Evolutionary conservation across 2,888 invertebrate species (phyloP).

Genomic region (Epinotia ramella): DNA sequence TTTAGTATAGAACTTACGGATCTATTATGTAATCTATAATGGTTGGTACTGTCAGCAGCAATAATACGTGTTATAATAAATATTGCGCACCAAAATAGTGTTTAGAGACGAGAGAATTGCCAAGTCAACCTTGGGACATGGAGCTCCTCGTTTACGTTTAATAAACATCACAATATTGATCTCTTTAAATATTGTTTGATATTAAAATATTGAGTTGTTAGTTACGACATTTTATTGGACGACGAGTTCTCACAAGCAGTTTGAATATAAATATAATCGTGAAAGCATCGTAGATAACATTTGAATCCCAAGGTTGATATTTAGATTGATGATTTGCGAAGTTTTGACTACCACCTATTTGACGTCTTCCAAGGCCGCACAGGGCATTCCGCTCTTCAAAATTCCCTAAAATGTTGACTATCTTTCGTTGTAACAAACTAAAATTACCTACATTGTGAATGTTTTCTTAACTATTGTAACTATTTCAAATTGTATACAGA

Average conservation of each 20-base stretch:
- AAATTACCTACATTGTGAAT: background rate
- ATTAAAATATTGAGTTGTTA: background rate
- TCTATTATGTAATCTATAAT: slow-evolving; percentile 12
- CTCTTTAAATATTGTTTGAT: slow-evolving; percentile 7
- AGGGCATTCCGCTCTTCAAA: slow-evolving; percentile 46
- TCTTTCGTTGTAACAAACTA: slow-evolving; percentile 6
- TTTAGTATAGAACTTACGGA: slow-evolving; percentile 11
- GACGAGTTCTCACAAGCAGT: too few species aligned
- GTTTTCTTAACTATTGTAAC: background rate
- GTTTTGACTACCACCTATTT: slow-evolving; percentile 53
- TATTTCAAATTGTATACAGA: background rate
- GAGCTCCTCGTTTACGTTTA: background rate
- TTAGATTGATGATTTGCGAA: slow-evolving; percentile 35
- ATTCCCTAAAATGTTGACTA: slow-evolving; percentile 15
- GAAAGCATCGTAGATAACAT: too few species aligned
- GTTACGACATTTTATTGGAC: background rate
- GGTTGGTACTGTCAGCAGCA: slow-evolving; percentile 32
- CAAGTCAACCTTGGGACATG: slow-evolving; percentile 30
- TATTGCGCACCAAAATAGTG: slow-evolving; percentile 27
- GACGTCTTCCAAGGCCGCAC: slow-evolving; percentile 64
- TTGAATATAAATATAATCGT: too few species aligned
- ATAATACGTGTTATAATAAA: slow-evolving; percentile 34
- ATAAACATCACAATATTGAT: slow-evolving; percentile 32
- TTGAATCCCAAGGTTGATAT: slow-evolving; percentile 32
- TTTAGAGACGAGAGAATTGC: slow-evolving; percentile 28